A percentile compares a stretch with the other conserved stretches of the same genome.
Conservation (phyloP, 2,797 vertebrate genomes). For the Acanthiza pusilla region DNA sequence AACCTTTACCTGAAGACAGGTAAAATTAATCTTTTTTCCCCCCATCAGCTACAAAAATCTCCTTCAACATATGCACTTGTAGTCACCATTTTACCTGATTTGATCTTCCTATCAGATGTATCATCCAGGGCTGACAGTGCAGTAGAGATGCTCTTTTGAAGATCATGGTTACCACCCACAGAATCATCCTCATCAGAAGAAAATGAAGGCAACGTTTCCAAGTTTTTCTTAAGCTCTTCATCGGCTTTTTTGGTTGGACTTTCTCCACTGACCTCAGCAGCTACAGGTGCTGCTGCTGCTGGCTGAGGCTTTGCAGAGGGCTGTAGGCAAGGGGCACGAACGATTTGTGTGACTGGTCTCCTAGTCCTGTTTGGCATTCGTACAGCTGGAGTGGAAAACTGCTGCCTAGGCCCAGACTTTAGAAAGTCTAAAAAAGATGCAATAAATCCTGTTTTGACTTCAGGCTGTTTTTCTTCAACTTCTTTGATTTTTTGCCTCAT, state of each 20-base stretch:
- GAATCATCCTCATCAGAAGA: slow-evolving; percentile 97
- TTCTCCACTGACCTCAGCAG: slow-evolving; percentile 71
- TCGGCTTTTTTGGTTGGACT: slow-evolving; percentile 83
- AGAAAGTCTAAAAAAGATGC: slow-evolving; percentile 98
- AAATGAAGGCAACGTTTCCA: slow-evolving; percentile 91
- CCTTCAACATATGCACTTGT: not conserved
- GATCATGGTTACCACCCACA: slow-evolving; percentile 86
- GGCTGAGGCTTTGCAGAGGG: slow-evolving; percentile 76
- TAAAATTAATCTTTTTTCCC: not conserved
- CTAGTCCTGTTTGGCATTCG: slow-evolving; percentile 86
- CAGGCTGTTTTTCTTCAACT: slow-evolving; percentile 98
- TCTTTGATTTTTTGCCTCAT: slow-evolving; percentile 97
- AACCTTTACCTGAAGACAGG: not conserved
- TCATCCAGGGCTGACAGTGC: slow-evolving; percentile 87
- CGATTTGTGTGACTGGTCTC: slow-evolving; percentile 79
- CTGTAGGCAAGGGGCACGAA: slow-evolving; percentile 75
- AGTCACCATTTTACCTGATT: slow-evolving; percentile 79
- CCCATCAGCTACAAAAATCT: not conserved
- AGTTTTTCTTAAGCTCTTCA: slow-evolving; percentile 88
- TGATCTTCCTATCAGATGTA: slow-evolving; percentile 84
- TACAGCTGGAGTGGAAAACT: slow-evolving; percentile 88
- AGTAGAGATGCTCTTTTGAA: slow-evolving; percentile 89
- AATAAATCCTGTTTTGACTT: slow-evolving; percentile 97
- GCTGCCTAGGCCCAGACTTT: slow-evolving; percentile 94
- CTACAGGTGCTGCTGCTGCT: slow-evolving; percentile 59